Evolutionary conservation across 2,113 vertebrate genomes (phyloP).

Genomic region (Alethe diademata): DNA sequence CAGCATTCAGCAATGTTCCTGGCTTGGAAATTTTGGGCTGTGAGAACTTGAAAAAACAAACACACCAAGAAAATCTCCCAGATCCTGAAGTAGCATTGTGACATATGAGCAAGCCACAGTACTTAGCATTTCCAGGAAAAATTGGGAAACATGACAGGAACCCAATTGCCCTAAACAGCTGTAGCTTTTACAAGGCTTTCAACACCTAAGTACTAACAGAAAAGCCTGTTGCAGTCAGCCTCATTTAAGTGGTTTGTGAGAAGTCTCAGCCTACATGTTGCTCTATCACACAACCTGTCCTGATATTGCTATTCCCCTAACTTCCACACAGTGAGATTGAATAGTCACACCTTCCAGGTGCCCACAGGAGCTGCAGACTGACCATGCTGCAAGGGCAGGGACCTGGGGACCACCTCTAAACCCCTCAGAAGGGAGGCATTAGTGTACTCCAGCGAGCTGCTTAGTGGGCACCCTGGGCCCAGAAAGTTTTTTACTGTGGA

Average conservation of each 20-base stretch:
- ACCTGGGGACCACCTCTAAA: accelerated
- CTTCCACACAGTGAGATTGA: neutral
- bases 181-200: neutral
- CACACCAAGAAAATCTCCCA: neutral
- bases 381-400: neutral
- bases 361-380: neutral
- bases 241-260: neutral
- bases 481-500: neutral
- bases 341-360: neutral
- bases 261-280: neutral
- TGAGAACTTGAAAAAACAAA: neutral
- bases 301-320: neutral
- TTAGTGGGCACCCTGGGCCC: neutral
- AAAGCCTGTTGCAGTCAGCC: neutral
- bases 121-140: neutral
- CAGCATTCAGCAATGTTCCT: neutral
- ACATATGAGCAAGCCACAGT: neutral
- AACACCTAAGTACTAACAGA: neutral
- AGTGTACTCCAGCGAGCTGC: neutral
- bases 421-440: neutral
- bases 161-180: neutral
- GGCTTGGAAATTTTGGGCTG: neutral
- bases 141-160: neutral
- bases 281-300: neutral
- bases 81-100: neutral